Percentiles rank a stretch among this genome's conserved stretches.
phyloP scores from a whole-genome alignment of 1,140 invertebrate genomes.

The Philopotamus ludificatus region DNA sequence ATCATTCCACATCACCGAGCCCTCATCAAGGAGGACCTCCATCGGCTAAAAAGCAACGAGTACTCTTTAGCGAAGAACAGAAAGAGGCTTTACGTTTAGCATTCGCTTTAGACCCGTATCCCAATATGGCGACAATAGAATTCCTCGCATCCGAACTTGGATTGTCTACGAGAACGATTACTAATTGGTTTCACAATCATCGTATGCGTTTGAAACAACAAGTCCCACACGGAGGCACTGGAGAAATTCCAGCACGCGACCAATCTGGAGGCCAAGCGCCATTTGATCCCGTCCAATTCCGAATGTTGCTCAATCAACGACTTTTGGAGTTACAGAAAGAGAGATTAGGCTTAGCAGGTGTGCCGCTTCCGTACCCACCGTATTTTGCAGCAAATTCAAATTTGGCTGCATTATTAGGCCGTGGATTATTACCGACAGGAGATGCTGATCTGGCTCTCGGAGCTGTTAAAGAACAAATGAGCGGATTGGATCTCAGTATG shows the following conservation, averaged over 20 bases:
- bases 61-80: constrained; percentile 96
- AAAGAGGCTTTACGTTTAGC: constrained; percentile 93
- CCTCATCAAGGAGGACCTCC: constrained; percentile 63
- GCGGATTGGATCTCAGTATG: constrained; percentile 80
- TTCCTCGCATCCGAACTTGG: constrained; percentile 88
- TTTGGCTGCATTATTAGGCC: constrained; percentile 68
- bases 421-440: constrained; percentile 60
- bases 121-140: constrained; percentile 92
- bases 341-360: constrained; percentile 69
- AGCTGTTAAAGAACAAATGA: constrained; percentile 73
- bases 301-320: constrained; percentile 82
- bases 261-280: constrained; percentile 61
- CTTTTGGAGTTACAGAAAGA: constrained; percentile 83
- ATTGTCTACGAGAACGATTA: constrained; percentile 93
- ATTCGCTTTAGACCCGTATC: constrained; percentile 94
- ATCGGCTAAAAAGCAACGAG: constrained; percentile 86
- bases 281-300: constrained; percentile 89
- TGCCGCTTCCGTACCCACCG: constrained; percentile 70
- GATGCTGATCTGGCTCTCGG: constrained; percentile 55
- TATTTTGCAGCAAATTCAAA: constrained; percentile 73
- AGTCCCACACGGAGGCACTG: constrained; percentile 70
- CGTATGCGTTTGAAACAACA: constrained; percentile 95
- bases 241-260: constrained; percentile 68
- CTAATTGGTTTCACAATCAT: constrained; percentile 99
- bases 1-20: constrained; percentile 79